Conservation (phyloP, 2,888 invertebrate genomes). For the Tuberolachnus salignus region DNA sequence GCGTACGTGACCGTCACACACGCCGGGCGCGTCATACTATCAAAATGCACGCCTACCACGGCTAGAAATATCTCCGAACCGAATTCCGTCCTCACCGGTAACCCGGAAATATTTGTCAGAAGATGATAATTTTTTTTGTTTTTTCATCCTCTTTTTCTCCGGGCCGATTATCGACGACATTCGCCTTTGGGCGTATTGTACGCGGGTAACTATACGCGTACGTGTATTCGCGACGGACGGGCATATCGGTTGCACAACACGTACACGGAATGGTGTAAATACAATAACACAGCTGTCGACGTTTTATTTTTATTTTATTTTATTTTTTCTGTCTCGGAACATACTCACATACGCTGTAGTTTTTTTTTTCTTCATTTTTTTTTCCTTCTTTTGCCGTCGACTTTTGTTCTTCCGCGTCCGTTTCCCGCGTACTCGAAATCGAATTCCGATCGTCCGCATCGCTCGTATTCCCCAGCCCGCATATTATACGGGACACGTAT, state of each 20-base stretch:
- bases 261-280: conserved; percentile 17
- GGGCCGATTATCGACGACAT: too few species aligned
- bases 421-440: background rate
- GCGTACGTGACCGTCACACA: background rate
- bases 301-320: background rate
- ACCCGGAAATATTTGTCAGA: conserved; percentile 15
- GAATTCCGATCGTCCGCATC: conserved; percentile 4
- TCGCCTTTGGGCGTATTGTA: background rate
- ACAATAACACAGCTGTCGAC: background rate
- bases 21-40: too few species aligned
- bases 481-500: background rate
- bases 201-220: background rate
- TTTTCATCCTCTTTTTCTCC: background rate
- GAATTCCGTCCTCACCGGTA: background rate
- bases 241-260: background rate
- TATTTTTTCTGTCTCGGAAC: too few species aligned
- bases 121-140: conserved; percentile 11
- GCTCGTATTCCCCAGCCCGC: background rate
- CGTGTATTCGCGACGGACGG: background rate
- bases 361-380: background rate
- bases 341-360: too few species aligned
- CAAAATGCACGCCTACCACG: too few species aligned
- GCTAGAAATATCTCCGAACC: background rate
- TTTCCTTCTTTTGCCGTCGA: too few species aligned
- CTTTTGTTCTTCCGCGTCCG: too few species aligned